Evolutionary conservation across 1,140 invertebrate genomes (phyloP), one percentile per base, ranked within the genome.

Genomic region (Lethocerus indicus): DNA sequence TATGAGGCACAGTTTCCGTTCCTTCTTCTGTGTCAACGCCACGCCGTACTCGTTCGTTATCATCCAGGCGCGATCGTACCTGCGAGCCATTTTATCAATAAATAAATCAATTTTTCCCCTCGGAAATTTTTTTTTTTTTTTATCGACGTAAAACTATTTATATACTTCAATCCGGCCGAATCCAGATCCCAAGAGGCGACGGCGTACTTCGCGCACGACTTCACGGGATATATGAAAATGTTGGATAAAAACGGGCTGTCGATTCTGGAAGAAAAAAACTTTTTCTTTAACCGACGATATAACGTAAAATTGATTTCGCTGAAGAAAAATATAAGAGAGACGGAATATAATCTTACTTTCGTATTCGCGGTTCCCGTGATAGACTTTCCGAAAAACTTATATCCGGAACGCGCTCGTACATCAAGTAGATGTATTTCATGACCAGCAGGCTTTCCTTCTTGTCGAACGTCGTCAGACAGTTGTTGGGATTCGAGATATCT

Each of bases 61-160:
- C 82, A 94, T 88, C 89, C 89, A 96, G 59, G 85, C 73, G 57
- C 92, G 71, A 64, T 97, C 93, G 64, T 83, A 93, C 58, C 81
- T 67, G 16, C 1, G 43, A 28, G n/a, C 26, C n/a, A 44, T n/a
- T n/a, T n/a, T n/a, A n/a, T n/a, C n/a, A n/a, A n/a, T n/a, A n/a
- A n/a, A n/a, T n/a, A n/a, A n/a, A n/a, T n/a, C n/a, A n/a, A n/a
- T n/a, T n/a, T n/a, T n/a, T n/a, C n/a, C n/a, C n/a, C n/a, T n/a
- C n/a, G n/a, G n/a, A n/a, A n/a, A n/a, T n/a, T n/a, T n/a, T n/a
- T n/a, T n/a, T n/a, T n/a, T n/a, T n/a, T n/a, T n/a, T n/a, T n/a
- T n/a, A n/a, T n/a, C n/a, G n/a, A n/a, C n/a, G n/a, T n/a, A n/a
- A n/a, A n/a, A n/a, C n/a, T n/a, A 25, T n/a, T 39, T 40, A 35